Evolutionary conservation across 2,113 vertebrate genomes (phyloP), one percentile per base, ranked within the genome.

Genomic region (Mola mola): DNA sequence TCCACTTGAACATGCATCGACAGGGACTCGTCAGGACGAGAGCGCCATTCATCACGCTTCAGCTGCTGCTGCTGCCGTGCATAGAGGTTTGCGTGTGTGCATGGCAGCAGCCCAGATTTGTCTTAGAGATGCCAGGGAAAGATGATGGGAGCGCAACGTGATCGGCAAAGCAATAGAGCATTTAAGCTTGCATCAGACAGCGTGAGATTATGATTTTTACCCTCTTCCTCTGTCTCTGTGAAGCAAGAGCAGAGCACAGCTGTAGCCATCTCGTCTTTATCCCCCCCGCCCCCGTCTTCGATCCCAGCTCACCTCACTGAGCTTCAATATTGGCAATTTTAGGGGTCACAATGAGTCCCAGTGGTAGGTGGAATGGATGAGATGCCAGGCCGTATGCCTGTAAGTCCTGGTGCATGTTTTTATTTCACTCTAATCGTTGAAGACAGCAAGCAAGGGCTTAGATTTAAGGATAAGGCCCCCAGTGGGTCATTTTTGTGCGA

Each of bases 1-100:
- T 90, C 87, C 84, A 88, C 87, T 92, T 91, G 85, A 92, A 92
- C 91, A 91, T 91, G 89, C 90, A 90, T 91, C 82, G 90, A 90
- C 88, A 91, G 88, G 86, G 88, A 89, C 70, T 82, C 87, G 82
- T 88, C 65, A 77, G 83, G 87, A 91, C 59, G 69, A 83, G 84
- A 66, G 87, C 76, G 58, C 82, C 90, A 88, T 91, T 89, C 85
- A 92, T 91, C 91, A 93, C 83, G 81, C 77, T 65, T 79, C 80
- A 87, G 77, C 83, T 85, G 85, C 75, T 67, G 76, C 76, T 80
- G 83, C 75, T 82, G 78, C 82, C 42, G 66, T 72, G 81, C 79
- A 74, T 86, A 79, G 77, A 47, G 79, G 51, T 78, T 81, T 51
- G 79, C 84, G 84, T 75, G 86, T 78, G 71, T 70, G 79, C 65